phyloP scores from a whole-genome alignment of 2,888 invertebrate species.

The Spialia ferax region DNA sequence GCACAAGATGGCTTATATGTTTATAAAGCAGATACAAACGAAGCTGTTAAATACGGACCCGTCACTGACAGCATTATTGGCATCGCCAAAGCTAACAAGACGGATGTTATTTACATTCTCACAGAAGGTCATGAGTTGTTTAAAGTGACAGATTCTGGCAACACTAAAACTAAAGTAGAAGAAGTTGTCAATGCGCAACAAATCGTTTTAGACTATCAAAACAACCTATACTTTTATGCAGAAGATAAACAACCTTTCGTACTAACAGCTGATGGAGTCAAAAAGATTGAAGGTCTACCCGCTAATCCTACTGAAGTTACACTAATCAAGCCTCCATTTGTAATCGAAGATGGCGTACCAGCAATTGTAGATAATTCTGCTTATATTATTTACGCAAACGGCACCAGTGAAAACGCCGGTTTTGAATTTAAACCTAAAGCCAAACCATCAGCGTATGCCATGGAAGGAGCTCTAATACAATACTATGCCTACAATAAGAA shows the following conservation, averaged over 20 bases:
- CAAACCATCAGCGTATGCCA: background rate
- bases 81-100: slow-evolving; percentile 7
- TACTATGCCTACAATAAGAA: background rate
- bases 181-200: background rate
- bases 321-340: background rate
- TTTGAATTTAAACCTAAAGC: background rate
- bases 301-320: background rate
- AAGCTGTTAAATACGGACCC: slow-evolving; percentile 2
- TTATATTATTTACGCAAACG: background rate
- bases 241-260: background rate
- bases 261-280: slow-evolving; percentile 1
- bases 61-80: slow-evolving; percentile 15
- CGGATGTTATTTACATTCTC: slow-evolving; percentile 9
- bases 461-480: background rate
- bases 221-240: background rate
- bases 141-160: background rate
- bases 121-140: slow-evolving; percentile 3
- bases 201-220: background rate
- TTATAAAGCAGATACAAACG: slow-evolving; percentile 5
- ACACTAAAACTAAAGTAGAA: background rate
- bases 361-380: background rate
- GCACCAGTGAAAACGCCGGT: background rate
- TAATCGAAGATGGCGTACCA: background rate
- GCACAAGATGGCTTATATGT: slow-evolving; percentile 8
- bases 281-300: background rate